Evolutionary conservation across 2,888 invertebrate species (phyloP), one percentile per base, ranked within the genome.

Genomic region (Cryptus viduatorius): DNA sequence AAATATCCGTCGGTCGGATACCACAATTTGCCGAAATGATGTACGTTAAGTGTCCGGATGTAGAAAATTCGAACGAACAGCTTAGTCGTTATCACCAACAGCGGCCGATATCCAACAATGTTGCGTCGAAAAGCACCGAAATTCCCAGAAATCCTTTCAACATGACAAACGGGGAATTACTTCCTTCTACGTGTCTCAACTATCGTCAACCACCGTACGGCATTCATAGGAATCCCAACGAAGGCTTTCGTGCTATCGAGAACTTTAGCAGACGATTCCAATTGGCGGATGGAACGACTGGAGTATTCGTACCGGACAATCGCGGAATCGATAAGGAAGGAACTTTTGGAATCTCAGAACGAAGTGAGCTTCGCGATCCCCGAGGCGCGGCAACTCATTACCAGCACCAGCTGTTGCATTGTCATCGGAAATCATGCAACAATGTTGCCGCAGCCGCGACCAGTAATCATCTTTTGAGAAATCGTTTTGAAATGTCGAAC

Each of bases 381-480:
- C 24, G 4, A 0, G 19, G 56, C 24, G 19, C 24, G 14, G 12
- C 56, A 4, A 19, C 19, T 7, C 53, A 37, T 73, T 10, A 8
- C 46, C 29, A 10, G 68, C 19, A 24, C 69, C 59, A 29, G 48
- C 4, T 37, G 71, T 75, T 29, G 37, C 24, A 44, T 16, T 64
- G 4, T n/a, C 64, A 8, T 10, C 68, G 67, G 16, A 48, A 19
- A 65, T 53, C 59, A 16, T 42, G 79, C 12, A 67, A 64, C 56
- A 31, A 48, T 8, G 16, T 12, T 24, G 7, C 42, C 19, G 7
- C 48, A 8, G 48, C 53, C 0, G 16, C 71, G 8, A 56, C 48
- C 29, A 56, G 53, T 3, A 75, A 53, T 10, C 65, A 61, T 50
- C 44, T 48, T 64, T 14, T 53, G n/a, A 64, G 68, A n/a, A 42